Conservation (phyloP, 2,797 vertebrate genomes). For the Neoniphon sammara region DNA sequence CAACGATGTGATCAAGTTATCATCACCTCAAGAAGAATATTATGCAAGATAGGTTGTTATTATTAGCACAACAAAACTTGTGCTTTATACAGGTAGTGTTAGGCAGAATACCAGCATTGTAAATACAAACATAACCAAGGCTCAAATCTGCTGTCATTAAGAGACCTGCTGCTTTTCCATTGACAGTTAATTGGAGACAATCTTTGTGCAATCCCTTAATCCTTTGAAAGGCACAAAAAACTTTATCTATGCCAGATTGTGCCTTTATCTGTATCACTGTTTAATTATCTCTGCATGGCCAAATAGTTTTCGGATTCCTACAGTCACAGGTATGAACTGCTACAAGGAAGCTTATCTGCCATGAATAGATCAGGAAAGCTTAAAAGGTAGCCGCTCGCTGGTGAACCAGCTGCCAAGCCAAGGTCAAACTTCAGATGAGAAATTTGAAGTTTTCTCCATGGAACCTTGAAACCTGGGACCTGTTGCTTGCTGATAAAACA, state of each 20-base stretch:
- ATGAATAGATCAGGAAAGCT: background rate
- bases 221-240: background rate
- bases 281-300: background rate
- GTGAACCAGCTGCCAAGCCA: background rate
- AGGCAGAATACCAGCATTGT: background rate
- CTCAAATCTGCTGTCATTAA: constrained; percentile 8
- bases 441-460: constrained; percentile 18
- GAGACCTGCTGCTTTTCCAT: background rate
- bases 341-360: background rate
- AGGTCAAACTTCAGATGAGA: background rate
- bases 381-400: constrained; percentile 22
- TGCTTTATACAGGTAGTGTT: constrained; percentile 11
- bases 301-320: background rate
- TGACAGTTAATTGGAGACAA: background rate
- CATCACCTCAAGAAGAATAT: constrained; percentile 36
- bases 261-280: background rate
- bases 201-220: background rate
- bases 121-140: background rate
- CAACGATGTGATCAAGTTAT: constrained; percentile 40
- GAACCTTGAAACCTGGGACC: constrained; percentile 14
- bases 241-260: background rate
- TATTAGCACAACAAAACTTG: constrained; percentile 20
- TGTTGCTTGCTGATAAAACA: constrained; percentile 4
- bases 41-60: constrained; percentile 27
- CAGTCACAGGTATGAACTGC: background rate